Conservation (phyloP, 2,888 invertebrate genomes). For the Eupithecia subumbrata region DNA sequence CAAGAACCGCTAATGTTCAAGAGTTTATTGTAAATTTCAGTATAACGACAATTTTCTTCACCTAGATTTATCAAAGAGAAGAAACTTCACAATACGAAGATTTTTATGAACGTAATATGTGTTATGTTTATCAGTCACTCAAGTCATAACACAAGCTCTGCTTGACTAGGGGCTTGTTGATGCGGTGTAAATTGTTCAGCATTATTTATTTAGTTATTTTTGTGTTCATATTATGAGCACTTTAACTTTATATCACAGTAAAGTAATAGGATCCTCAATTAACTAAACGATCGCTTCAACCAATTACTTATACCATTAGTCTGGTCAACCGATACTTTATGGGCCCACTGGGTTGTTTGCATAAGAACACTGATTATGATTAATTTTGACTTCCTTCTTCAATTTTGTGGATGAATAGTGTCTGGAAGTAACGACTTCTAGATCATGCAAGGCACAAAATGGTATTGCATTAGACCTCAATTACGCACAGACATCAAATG, state of each 20-base stretch:
- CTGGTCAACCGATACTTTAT: not conserved
- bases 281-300: constrained; percentile 3
- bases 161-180: too few relatives aligned
- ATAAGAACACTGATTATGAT: not conserved
- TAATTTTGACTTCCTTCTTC: not conserved
- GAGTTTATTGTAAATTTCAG: too few relatives aligned
- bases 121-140: too few relatives aligned
- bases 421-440: not conserved
- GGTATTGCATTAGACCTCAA: not conserved
- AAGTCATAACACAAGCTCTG: too few relatives aligned
- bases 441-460: not conserved
- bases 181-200: too few relatives aligned
- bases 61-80: too few relatives aligned
- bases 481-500: not conserved
- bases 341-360: not conserved
- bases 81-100: too few relatives aligned
- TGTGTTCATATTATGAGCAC: too few relatives aligned
- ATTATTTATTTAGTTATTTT: too few relatives aligned
- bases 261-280: not conserved
- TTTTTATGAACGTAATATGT: too few relatives aligned
- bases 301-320: constrained; percentile 6
- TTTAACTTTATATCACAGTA: not conserved
- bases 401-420: not conserved
- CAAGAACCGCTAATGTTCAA: not conserved
- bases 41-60: too few relatives aligned